phyloP scores from a whole-genome alignment of 2,797 vertebrate species.

The Perodicticus potto region DNA sequence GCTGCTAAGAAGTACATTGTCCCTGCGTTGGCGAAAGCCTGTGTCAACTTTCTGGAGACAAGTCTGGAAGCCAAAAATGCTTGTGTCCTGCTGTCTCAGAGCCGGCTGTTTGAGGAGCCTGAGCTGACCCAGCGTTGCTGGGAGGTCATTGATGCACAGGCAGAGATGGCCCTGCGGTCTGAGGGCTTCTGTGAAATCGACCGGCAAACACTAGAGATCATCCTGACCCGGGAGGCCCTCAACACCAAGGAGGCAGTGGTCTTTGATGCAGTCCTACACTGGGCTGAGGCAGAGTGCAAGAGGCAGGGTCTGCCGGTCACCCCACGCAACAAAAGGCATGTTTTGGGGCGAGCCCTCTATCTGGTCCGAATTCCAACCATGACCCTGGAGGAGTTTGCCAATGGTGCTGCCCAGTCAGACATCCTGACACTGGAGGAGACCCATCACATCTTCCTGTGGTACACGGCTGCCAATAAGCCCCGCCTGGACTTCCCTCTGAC shows the following conservation, averaged over 20 bases:
- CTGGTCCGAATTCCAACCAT: slow-evolving; percentile 96
- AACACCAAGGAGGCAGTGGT: slow-evolving; percentile 96
- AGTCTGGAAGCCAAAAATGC: slow-evolving; percentile 98
- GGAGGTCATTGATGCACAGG: slow-evolving; percentile 99
- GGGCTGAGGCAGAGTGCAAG: slow-evolving; percentile 96
- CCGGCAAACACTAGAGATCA: slow-evolving; percentile 94
- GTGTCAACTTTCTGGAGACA: slow-evolving; percentile 97
- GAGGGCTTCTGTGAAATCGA: slow-evolving; percentile 98
- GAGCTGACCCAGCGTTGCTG: slow-evolving; percentile 98
- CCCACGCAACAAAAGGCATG: slow-evolving; percentile 91
- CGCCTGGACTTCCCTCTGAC: slow-evolving; percentile 92
- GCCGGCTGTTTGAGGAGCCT: slow-evolving; percentile 97
- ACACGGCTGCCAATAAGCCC: slow-evolving; percentile 96
- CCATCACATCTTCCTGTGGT: slow-evolving; percentile 97
- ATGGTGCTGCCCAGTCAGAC: slow-evolving; percentile 96
- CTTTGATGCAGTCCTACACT: slow-evolving; percentile 94
- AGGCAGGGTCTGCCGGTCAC: slow-evolving; percentile 91
- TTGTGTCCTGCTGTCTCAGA: slow-evolving; percentile 98
- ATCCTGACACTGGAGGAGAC: slow-evolving; percentile 98
- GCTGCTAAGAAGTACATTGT: slow-evolving; percentile 99
- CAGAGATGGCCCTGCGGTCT: slow-evolving; percentile 95
- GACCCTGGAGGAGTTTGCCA: slow-evolving; percentile 97
- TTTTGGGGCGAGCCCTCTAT: slow-evolving; percentile 94
- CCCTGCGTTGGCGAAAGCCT: slow-evolving; percentile 95
- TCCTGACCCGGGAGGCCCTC: slow-evolving; percentile 95